Evolutionary conservation across 2,797 vertebrate species (phyloP), one percentile per base, ranked within the genome.

Genomic region (Huso huso): DNA sequence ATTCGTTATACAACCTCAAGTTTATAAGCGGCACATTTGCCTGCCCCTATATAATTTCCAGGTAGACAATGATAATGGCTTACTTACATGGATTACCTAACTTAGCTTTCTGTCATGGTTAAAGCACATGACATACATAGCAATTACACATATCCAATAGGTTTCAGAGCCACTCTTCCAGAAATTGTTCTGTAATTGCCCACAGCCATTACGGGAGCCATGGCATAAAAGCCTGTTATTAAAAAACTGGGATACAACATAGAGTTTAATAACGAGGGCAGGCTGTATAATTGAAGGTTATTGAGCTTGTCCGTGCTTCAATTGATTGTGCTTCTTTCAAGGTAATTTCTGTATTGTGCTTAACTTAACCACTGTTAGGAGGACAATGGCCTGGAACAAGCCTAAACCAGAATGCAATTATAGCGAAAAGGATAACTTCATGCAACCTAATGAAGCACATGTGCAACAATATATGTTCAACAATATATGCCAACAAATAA

Each of bases 201-300:
- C 58, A 66, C 58, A 58, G 58, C 58, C 65, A 66, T 66, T 59
- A 66, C 8, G 37, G 12, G 48, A 50, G 53, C 48, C 37, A 7
- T 12, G 58, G 65, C 57, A 66, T 66, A 66, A 66, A 58, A 66
- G 65, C 8, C 53, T 49, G 55, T 49, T 66, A 66, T 66, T 66
- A 66, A 66, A 66, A 66, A 59, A 49, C 49, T 66, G 65, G 48
- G 65, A 48, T 66, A 18, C 50, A 11, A 57, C 65, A 58, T 58
- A 66, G 65, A 59, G 65, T 66, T 66, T 66, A 8, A 13, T 66
- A 66, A 66, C 53, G 48, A 59, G 65, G 64, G 55, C 65, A 66
- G 53, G 57, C 65, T 49, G 65, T 66, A 55, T 66, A 66, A 66
- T 66, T 66, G 59, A 66, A 66, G 53, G 53, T 66, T 66, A 66